phyloP scores from a whole-genome alignment of 1,140 invertebrate species.

The Anoplophora glabripennis region DNA sequence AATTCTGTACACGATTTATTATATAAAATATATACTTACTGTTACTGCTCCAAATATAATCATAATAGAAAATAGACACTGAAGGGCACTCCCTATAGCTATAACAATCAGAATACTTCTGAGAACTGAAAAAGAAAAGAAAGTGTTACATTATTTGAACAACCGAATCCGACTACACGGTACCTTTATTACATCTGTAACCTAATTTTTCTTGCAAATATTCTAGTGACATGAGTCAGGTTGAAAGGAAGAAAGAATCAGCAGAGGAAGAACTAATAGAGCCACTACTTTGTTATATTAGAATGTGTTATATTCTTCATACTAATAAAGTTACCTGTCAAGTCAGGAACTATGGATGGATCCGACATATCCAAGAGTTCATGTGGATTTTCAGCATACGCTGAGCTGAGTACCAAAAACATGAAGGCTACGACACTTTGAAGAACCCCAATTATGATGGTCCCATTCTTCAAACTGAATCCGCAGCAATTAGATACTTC shows the following conservation, averaged over 20 bases:
- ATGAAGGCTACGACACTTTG: slow-evolving; percentile 44
- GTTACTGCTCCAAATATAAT: slow-evolving; percentile 43
- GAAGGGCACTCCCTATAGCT: slow-evolving; percentile 35
- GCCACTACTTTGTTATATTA: no score
- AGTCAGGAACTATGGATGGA: slow-evolving; percentile 35
- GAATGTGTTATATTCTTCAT: no score
- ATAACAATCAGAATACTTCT: slow-evolving; percentile 38
- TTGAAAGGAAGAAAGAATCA: no score
- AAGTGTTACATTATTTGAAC: no score
- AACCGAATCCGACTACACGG: no score
- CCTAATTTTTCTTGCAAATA: no score
- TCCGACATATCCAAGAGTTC: slow-evolving; percentile 43
- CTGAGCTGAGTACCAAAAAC: slow-evolving; percentile 38
- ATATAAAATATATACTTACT: slow-evolving; percentile 31
- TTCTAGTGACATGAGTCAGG: no score
- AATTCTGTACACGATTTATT: no score
- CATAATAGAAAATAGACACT: slow-evolving; percentile 41
- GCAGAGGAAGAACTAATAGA: no score
- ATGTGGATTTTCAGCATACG: slow-evolving; percentile 44
- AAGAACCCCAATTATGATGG: slow-evolving; percentile 41
- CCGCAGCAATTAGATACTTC: slow-evolving; percentile 38
- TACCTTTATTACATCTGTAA: no score
- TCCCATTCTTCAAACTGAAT: slow-evolving; percentile 40
- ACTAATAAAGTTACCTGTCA: slow-evolving; percentile 28
- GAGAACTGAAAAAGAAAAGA: slow-evolving; percentile 34